Evolutionary conservation across 2,797 vertebrate genomes (phyloP).

Genomic region (Nannoperca australis): DNA sequence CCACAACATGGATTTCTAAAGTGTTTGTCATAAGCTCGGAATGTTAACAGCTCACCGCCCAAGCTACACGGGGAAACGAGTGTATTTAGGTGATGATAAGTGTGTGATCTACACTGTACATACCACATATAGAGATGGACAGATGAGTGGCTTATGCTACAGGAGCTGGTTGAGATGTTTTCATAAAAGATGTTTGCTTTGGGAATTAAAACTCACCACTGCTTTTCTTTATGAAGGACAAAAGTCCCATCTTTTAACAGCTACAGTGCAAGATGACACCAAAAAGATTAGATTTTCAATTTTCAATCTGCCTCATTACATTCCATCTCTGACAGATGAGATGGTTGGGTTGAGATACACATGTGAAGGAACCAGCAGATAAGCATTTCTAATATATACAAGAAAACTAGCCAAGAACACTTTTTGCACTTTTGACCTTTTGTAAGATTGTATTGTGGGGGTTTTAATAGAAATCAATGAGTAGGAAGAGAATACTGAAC

Average conservation of each 20-base stretch:
- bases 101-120: background rate
- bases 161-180: background rate
- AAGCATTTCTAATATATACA: background rate
- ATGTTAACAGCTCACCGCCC: background rate
- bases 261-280: background rate
- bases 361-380: background rate
- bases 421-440: background rate
- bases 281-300: background rate
- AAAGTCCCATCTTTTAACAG: background rate
- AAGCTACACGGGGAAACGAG: no score
- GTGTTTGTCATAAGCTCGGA: background rate
- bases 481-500: background rate
- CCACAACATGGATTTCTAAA: background rate
- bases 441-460: background rate
- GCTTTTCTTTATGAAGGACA: background rate
- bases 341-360: background rate
- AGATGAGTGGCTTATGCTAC: background rate
- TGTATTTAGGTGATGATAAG: background rate
- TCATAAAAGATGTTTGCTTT: background rate
- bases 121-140: background rate
- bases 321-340: background rate
- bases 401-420: background rate
- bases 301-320: background rate
- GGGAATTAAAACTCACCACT: background rate
- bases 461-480: background rate